Evolutionary conservation across 2,888 invertebrate species (phyloP), one percentile per base, ranked within the genome.

Genomic region (Trichopria drosophilae): DNA sequence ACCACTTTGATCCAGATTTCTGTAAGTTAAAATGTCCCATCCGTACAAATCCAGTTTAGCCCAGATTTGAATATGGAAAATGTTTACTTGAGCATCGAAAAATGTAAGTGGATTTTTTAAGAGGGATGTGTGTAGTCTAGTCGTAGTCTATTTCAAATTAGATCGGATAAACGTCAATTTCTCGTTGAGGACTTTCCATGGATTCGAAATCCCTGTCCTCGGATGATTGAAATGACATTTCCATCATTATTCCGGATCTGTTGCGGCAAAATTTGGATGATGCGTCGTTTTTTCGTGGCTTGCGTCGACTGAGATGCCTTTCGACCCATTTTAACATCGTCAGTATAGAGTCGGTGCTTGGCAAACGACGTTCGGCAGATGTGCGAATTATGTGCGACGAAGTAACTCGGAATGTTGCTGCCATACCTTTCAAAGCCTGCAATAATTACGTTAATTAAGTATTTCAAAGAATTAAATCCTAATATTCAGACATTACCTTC

Each of bases 271-370:
- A 75, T 58, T 67, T 67, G 16, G 66, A 63, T 5, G 66, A 61
- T 1, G 66, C 69, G 9, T 71, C 71, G 29, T 74, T 74, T 56
- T 76, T 77, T 43, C 79, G 77, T 0, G 90, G 90, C 72, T 88
- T 89, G 65, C 90, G 84, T 28, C 85, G 81, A 60, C 86, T 86
- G 70, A 91, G 83, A 71, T 92, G 91, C 12, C 91, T 79, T 66
- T 93, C 92, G 1, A 93, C 88, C 93, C 93, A 93, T 68, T 90
- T 90, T 41, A 93, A 79, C 85, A 93, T 86, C 1, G 91, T 90
- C 44, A 93, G 81, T 0, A 93, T 93, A 0, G 92, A 90, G 76
- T 93, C 93, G 0, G 93, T 90, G 24, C 90, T 90, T 0, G 93
- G 91, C 35, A 93, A 78, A 52, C 93, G 88, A 40, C 90, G 82